Base-by-base conservation (phyloP, 2,888 invertebrate species). In the Argyra leucocephala region DNA sequence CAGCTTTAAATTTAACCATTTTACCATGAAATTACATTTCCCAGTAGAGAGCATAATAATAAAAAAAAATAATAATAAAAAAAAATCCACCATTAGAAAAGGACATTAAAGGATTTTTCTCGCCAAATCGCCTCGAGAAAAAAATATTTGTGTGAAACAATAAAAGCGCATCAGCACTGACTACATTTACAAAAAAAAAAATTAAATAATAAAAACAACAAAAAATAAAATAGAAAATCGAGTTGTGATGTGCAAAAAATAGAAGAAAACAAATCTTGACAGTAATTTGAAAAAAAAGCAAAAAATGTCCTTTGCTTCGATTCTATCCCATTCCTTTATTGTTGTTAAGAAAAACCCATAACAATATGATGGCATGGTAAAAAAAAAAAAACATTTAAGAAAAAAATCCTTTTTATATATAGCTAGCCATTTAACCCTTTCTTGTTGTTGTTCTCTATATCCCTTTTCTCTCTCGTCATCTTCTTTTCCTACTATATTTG, bases 11-110 rank as follows among this genome's bases (percentile, higher is more conserved):
- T 48, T 48, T 48, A 48, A 48, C 48, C 48, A 48, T 48, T 48
- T 48, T 48, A 48, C 48, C 48, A 48, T 48, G 48, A 48, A 48
- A 48, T 48, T 48, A 48, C 48, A 48, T 48, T 48, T 48, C 48
- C 48, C 48, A 48, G 48, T 48, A 48, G 48, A 48, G 48, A 48
- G 48, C 48, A 48, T 48, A 9, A 48, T 12, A 48, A 48, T 18
- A n/a, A 48, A 18, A 48, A 48, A 48, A 48, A 48, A 48, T 48
- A 12, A 37, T 10, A 48, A 48, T 18, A 48, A 5, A 48, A 48
- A 48, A 48, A 18, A 48, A 12, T 48, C 12, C 48, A 48, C 15
- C 15, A 48, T 48, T 48, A 48, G 18, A 48, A 48, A 48, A 48
- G 48, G 48, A 48, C 48, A 48, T 48, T 48, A 48, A 48, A 48